phyloP scores from a whole-genome alignment of 2,797 vertebrate genomes.

The Forpus xanthops region DNA sequence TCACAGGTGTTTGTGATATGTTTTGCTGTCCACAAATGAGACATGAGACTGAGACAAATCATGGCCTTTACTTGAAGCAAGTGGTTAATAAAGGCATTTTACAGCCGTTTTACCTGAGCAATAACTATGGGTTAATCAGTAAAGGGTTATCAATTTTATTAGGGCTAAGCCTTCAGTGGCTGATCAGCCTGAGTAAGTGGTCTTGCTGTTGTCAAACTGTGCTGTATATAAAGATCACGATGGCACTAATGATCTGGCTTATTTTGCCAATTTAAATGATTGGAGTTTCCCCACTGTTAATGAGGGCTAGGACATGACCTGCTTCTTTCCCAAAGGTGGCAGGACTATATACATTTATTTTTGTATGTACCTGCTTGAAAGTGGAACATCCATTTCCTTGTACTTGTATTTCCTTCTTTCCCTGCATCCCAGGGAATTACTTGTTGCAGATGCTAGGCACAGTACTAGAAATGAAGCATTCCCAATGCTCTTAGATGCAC shows the following conservation, averaged over 20 bases:
- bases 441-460: background rate
- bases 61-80: background rate
- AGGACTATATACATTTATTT: background rate
- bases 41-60: background rate
- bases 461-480: background rate
- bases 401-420: background rate
- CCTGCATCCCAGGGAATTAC: background rate
- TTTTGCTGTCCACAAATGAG: background rate
- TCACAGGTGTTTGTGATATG: background rate
- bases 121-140: background rate
- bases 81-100: background rate
- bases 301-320: background rate
- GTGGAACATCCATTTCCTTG: background rate
- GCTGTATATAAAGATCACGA: background rate
- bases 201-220: background rate
- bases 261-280: background rate
- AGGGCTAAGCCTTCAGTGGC: background rate
- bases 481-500: background rate
- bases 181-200: background rate
- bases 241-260: background rate
- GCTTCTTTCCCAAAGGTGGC: background rate
- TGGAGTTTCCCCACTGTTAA: background rate
- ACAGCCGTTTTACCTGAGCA: background rate
- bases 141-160: background rate
- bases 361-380: background rate